Conservation (phyloP, 2,797 vertebrate species). For the Rhinogobio ventralis region DNA sequence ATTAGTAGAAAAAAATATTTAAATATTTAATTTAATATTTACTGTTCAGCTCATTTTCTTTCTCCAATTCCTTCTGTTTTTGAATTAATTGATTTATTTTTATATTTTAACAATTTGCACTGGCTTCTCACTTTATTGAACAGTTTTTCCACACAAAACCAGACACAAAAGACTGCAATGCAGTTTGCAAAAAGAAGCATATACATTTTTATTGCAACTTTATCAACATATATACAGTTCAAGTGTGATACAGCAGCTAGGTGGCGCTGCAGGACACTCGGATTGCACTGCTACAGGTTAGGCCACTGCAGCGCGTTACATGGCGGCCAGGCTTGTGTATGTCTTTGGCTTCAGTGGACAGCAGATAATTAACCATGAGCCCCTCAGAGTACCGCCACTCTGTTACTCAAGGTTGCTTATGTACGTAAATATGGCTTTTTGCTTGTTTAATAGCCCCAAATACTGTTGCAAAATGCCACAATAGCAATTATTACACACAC, state of each 20-base stretch:
- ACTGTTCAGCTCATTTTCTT: no score
- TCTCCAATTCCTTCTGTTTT: not conserved
- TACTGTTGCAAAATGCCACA: slow-evolving; percentile 15
- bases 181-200: slow-evolving; percentile 70
- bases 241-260: slow-evolving; percentile 71
- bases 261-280: slow-evolving; percentile 71
- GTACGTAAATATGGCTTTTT: slow-evolving; percentile 52
- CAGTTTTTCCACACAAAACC: not conserved
- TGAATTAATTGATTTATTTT: not conserved
- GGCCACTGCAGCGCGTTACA: slow-evolving; percentile 76
- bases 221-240: slow-evolving; percentile 81
- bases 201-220: slow-evolving; percentile 78
- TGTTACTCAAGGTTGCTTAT: slow-evolving; percentile 30
- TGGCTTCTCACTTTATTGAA: not conserved
- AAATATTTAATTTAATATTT: no score
- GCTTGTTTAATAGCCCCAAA: slow-evolving; percentile 12
- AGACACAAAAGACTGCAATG: slow-evolving; percentile 3
- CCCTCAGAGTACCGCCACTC: slow-evolving; percentile 31
- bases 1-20: not conserved
- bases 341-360: slow-evolving; percentile 76
- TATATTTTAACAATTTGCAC: not conserved
- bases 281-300: slow-evolving; percentile 76
- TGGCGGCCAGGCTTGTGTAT: slow-evolving; percentile 65
- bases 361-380: slow-evolving; percentile 31
- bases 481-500: not conserved